Evolutionary conservation across 2,113 vertebrate genomes (phyloP).

Genomic region (Nycticryphes semicollaris): DNA sequence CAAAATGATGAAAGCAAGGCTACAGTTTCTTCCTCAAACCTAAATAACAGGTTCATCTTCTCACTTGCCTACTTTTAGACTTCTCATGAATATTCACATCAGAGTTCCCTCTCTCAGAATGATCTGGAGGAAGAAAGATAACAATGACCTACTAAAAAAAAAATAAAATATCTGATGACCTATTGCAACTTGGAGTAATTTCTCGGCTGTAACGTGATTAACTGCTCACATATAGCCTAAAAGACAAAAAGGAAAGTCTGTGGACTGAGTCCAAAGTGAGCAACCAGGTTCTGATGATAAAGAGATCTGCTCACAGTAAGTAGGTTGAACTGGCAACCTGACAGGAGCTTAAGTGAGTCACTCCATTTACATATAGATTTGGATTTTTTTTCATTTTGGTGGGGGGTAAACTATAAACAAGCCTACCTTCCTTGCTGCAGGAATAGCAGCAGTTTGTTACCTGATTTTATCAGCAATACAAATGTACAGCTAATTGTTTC

Average conservation of each 20-base stretch:
- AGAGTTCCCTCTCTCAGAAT: not conserved
- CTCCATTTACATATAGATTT: conserved; percentile 20
- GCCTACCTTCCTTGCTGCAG: not conserved
- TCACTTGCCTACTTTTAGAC: not conserved
- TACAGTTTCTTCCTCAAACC: not conserved
- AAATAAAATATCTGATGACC: not conserved
- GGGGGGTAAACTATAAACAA: not conserved
- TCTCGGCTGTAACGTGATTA: not conserved
- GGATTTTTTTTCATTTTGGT: not conserved
- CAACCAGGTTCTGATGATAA: conserved; percentile 11
- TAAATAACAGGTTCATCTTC: not conserved
- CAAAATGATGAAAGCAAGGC: not conserved
- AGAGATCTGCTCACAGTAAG: not conserved
- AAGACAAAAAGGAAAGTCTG: not conserved
- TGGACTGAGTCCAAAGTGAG: conserved; percentile 12
- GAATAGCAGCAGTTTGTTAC: not conserved
- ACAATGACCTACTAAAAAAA: not conserved
- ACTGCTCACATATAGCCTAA: not conserved
- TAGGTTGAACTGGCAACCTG: not conserved
- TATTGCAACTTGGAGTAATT: not conserved
- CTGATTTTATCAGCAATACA: not conserved
- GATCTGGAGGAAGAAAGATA: not conserved
- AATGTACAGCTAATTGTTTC: not conserved
- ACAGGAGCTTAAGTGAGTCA: not conserved
- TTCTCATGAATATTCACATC: conserved; percentile 19